Evolutionary conservation across 2,113 vertebrate genomes (phyloP), one percentile per base, ranked within the genome.

Genomic region (Rutilus rutilus): DNA sequence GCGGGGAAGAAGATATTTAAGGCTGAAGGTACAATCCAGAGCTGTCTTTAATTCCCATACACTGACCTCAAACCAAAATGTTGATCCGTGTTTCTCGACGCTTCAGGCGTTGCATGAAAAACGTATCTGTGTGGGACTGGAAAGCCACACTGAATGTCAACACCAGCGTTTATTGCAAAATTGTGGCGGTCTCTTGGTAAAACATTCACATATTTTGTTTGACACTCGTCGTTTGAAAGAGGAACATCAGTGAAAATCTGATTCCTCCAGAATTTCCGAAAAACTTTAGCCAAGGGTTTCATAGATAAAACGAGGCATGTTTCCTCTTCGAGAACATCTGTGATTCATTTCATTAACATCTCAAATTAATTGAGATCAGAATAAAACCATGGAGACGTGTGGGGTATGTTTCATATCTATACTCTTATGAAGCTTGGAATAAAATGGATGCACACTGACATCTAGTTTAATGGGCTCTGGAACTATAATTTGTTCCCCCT

Each of bases 401-500:
- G 6, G 80, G 42, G 67, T 12, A 82, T 39, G 65, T 30, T 47
- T 45, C n/a, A 25, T 54, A 60, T 60, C 47, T 83, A 17, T 83
- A 17, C 27, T 75, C 36, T 57, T n/a, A 25, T 77, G 78, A 62
- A 39, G 27, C 65, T 42, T 30, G 65, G 71, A 89, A 79, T 76
- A 74, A 54, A 78, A 77, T 42, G 50, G 15, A 74, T 67, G 39
- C 75, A 52, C 74, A 25, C 85, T 25, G 36, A 39, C 83, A 77
- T 54, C 50, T 60, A 25, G 74, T 74, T 71, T 83, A 85, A 86
- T 65, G 30, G 54, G 7, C 19, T 30, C 64, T 21, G 69, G 25
- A 87, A 54, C 78, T 64, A 36, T 86, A 23, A 71, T 89, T 89
- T 78, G 78, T 88, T 69, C 80, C 71, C 30, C 25, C 36, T 62